phyloP scores from a whole-genome alignment of 2,797 vertebrate genomes.

The Gobio occitaniae region DNA sequence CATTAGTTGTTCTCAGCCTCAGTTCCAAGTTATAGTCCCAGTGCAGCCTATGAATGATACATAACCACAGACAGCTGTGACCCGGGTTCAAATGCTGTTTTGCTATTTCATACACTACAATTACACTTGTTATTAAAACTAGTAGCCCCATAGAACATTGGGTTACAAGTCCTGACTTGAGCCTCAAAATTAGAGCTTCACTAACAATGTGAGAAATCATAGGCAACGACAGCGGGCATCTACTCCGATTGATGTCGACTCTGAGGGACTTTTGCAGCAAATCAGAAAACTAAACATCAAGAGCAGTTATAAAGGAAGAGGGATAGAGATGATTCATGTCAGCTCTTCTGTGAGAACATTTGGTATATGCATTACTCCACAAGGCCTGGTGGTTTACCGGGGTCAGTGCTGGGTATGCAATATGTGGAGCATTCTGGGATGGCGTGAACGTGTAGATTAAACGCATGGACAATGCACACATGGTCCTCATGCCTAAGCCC shows the following conservation, averaged over 20 bases:
- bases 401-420: constrained; percentile 56
- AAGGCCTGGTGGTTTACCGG: constrained; percentile 54
- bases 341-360: constrained; percentile 47
- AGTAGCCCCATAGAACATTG: constrained; percentile 18
- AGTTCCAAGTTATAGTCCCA: constrained; percentile 25
- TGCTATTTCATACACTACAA: constrained; percentile 24
- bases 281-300: not conserved
- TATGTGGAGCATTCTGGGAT: constrained; percentile 44
- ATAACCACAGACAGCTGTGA: constrained; percentile 46
- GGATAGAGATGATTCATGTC: constrained; percentile 7
- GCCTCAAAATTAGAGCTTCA: constrained; percentile 41
- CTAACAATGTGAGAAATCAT: constrained; percentile 39
- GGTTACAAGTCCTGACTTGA: constrained; percentile 45
- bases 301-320: not conserved
- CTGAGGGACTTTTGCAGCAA: not conserved
- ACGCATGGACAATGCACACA: constrained; percentile 54
- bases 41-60: constrained; percentile 28
- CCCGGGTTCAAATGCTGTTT: constrained; percentile 33
- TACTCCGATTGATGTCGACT: not conserved
- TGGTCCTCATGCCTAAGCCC: constrained; percentile 50
- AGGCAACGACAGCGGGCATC: not conserved
- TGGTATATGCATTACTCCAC: constrained; percentile 46
- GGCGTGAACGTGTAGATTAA: constrained; percentile 8
- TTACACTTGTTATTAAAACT: constrained; percentile 39
- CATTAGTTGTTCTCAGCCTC: constrained; percentile 7